These are phyloP conservation scores for Charaxes varanes DNA, from an alignment of 1,140 invertebrate genomes.

Conservation along the genomic window DNA sequence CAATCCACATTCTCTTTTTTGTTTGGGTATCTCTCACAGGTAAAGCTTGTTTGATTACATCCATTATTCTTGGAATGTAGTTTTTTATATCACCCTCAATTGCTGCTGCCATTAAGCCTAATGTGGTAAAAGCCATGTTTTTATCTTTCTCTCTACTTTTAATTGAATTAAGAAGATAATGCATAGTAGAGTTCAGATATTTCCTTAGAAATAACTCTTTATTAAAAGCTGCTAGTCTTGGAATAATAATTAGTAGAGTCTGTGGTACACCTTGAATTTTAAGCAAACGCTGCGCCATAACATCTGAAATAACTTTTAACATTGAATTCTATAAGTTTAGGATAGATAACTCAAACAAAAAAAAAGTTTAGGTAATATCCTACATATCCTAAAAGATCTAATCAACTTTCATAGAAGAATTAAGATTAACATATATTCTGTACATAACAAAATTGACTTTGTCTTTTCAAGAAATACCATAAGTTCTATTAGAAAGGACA, in stretches of 20 bases:
- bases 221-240: slow-evolving; percentile 95
- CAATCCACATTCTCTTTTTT: slow-evolving; percentile 83
- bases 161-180: slow-evolving; percentile 84
- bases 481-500: no score
- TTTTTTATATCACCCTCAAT: slow-evolving; percentile 87
- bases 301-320: slow-evolving; percentile 70
- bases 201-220: slow-evolving; percentile 86
- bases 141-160: slow-evolving; percentile 88
- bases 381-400: no score
- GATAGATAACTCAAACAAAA: no score
- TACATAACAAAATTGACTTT: no score
- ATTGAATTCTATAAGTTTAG: no score
- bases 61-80: slow-evolving; percentile 90
- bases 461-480: no score
- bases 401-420: no score
- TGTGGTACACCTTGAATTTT: slow-evolving; percentile 91
- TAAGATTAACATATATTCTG: no score
- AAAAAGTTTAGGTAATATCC: no score
- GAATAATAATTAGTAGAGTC: slow-evolving; percentile 89
- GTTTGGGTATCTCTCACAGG: slow-evolving; percentile 85
- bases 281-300: slow-evolving; percentile 85
- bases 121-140: slow-evolving; percentile 89
- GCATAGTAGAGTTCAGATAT: slow-evolving; percentile 85
- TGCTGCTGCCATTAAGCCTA: slow-evolving; percentile 94
- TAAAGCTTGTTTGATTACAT: slow-evolving; percentile 86